Evolutionary conservation across 2,888 invertebrate species (phyloP).

Genomic region (Euzophera pinguis): DNA sequence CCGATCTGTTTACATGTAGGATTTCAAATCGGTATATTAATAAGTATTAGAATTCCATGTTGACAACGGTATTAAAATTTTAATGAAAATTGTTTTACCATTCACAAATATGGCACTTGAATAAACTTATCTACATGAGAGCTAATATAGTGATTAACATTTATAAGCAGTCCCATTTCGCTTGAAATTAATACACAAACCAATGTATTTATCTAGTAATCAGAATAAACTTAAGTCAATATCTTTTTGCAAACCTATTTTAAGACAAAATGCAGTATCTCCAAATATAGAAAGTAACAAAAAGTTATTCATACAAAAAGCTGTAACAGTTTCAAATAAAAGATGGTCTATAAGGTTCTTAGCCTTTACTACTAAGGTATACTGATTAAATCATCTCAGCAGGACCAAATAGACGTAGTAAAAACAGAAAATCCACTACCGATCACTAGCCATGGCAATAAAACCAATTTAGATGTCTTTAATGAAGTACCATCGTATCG

Average conservation of each 20-base stretch:
- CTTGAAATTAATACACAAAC: too few relatives aligned
- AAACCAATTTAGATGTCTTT: conserved; percentile 22
- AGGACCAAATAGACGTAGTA: conserved; percentile 8
- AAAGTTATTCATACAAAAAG: background rate
- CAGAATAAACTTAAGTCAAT: background rate
- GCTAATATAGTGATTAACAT: too few relatives aligned
- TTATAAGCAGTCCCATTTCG: too few relatives aligned
- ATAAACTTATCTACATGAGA: too few relatives aligned
- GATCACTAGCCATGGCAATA: conserved; percentile 15
- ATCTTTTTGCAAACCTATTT: background rate
- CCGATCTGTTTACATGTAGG: too few relatives aligned
- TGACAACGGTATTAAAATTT: too few relatives aligned
- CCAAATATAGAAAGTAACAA: background rate
- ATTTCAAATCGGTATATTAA: too few relatives aligned
- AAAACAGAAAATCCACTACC: conserved; percentile 11
- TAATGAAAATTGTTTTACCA: too few relatives aligned
- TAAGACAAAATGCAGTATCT: background rate
- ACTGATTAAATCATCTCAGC: conserved; percentile 12
- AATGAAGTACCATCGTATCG: conserved; percentile 21
- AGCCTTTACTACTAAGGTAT: conserved; percentile 3
- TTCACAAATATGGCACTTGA: too few relatives aligned
- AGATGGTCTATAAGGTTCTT: background rate
- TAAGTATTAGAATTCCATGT: too few relatives aligned
- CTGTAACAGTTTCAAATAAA: background rate
- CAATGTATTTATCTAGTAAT: background rate